Conservation (phyloP, 2,888 invertebrate species). For the Coremacera marginata region DNA sequence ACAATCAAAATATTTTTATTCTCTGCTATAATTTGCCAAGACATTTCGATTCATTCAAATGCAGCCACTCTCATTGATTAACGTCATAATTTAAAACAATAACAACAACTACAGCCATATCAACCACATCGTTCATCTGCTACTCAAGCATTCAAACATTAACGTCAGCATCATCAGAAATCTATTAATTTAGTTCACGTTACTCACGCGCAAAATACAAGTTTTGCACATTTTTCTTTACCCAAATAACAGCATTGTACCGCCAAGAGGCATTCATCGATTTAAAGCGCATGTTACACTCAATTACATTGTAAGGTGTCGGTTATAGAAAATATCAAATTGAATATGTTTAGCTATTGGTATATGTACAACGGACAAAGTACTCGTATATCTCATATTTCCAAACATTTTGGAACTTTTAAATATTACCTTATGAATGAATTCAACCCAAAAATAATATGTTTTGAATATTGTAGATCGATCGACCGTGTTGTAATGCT, state of each 20-base stretch:
- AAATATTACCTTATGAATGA: too few species aligned
- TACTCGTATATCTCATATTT: too few species aligned
- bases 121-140: slow-evolving; percentile 25
- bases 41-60: slow-evolving; percentile 1
- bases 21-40: neutral
- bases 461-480: too few species aligned
- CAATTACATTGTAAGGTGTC: slow-evolving; percentile 16
- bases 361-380: too few species aligned
- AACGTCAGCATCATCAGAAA: slow-evolving; percentile 30
- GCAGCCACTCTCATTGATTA: neutral
- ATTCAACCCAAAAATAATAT: too few species aligned
- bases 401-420: too few species aligned
- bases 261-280: slow-evolving; percentile 28
- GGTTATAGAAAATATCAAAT: slow-evolving; percentile 8
- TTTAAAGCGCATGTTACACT: slow-evolving; percentile 38
- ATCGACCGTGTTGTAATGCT: too few species aligned
- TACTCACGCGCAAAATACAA: slow-evolving; percentile 49
- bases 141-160: neutral
- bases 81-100: neutral
- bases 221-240: slow-evolving; percentile 52
- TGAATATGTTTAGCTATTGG: too few species aligned
- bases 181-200: slow-evolving; percentile 40
- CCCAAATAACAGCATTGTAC: slow-evolving; percentile 62
- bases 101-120: neutral
- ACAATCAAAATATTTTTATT: neutral